Evolutionary conservation across 2,888 invertebrate genomes (phyloP).

Genomic region (Ryuthela nishihirai): DNA sequence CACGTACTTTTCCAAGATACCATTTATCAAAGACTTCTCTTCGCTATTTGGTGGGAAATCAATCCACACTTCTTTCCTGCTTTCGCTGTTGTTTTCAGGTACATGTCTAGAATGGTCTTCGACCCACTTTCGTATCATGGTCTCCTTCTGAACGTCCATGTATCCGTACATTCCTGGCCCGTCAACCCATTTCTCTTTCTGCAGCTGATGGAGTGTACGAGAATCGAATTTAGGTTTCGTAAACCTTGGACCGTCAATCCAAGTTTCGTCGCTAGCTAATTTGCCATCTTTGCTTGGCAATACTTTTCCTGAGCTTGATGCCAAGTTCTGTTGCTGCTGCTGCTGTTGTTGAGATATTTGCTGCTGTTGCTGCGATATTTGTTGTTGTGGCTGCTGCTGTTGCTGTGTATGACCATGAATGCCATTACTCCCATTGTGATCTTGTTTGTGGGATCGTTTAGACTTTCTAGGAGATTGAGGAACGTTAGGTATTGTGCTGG

Average conservation of each 20-base stretch:
- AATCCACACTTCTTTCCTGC: constrained; percentile 39
- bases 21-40: constrained; percentile 1
- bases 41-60: constrained; percentile 22
- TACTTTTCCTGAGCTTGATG: constrained; percentile 12
- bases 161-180: constrained; percentile 78
- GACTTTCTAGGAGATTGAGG: constrained; percentile 23
- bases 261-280: constrained; percentile 74
- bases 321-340: constrained; percentile 27
- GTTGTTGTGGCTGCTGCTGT: too few relatives aligned
- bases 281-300: constrained; percentile 14
- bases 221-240: constrained; percentile 44
- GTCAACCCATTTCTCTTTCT: constrained; percentile 89
- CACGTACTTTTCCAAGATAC: not conserved
- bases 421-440: too few relatives aligned
- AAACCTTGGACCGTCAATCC: constrained; percentile 93
- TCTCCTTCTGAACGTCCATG: constrained; percentile 88
- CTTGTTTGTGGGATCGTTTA: constrained; percentile 29
- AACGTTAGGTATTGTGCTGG: constrained; percentile 9
- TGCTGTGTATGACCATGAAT: too few relatives aligned
- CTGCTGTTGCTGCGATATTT: constrained; percentile 1
- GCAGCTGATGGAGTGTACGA: constrained; percentile 22
- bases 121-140: constrained; percentile 90
- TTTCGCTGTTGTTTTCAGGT: constrained; percentile 76
- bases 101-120: constrained; percentile 58
- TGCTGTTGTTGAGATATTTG: constrained; percentile 1